Evolutionary conservation across 1,140 invertebrate species (phyloP), one percentile per base, ranked within the genome.

Genomic region (Planococcus citri): DNA sequence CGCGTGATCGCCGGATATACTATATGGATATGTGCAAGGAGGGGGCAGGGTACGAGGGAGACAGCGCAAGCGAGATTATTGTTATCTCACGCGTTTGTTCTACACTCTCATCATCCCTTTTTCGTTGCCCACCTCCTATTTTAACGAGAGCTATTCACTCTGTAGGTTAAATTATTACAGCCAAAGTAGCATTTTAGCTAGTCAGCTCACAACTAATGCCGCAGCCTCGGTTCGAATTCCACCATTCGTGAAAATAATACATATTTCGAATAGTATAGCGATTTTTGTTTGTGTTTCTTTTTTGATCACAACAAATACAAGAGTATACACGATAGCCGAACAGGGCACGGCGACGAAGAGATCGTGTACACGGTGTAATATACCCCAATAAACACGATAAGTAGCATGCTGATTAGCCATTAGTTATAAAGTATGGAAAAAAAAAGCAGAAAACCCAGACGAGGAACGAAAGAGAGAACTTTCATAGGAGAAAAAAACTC

Each of bases 361-460:
- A 17, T 51, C 6, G 41, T 20, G 41, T 20, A 51, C 10, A 51
- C n/a, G 17, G 12, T 51, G 12, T 51, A 51, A 51, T 20, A 17
- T 20, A 51, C 6, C 41, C n/a, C 41, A 51, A 51, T 51, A 51
- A 51, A 51, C 41, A 51, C 41, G 41, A 51, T 51, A 51, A 51
- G 41, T 51, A 51, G 41, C 41, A 51, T 51, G 41, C 41, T 51
- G 41, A 51, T 51, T 51, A 51, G 41, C 41, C 41, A 51, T 51
- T 51, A 51, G 41, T 51, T 51, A 51, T 51, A 17, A 51, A 51
- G 41, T 51, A 51, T 51, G 17, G 12, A 14, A 20, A 51, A 51
- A 51, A 20, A 51, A 51, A 51, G 17, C 4, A 51, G 17, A 51
- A 51, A 51, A 37, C 6, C 33, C 6, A 37, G 14, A 37, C 33